Percentiles rank a stretch among this genome's conserved stretches.
Conservation (phyloP, 2,113 vertebrate genomes). For the Kryptolebias marmoratus region DNA sequence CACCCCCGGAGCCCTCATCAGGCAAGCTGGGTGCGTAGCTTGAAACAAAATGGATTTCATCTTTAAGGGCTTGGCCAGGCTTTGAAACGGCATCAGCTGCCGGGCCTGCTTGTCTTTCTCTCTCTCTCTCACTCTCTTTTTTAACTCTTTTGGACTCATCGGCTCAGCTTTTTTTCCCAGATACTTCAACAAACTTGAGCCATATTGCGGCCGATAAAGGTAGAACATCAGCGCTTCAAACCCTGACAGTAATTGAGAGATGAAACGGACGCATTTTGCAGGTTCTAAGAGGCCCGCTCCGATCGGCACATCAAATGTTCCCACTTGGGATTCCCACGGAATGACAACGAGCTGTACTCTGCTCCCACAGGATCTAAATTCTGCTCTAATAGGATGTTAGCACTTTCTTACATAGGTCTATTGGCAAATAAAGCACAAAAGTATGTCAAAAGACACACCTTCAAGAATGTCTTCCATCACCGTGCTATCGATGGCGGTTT, state of each 20-base stretch:
- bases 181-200: conserved; percentile 92
- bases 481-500: not conserved
- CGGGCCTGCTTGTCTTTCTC: conserved; percentile 66
- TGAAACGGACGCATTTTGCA: conserved; percentile 77
- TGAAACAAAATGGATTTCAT: conserved; percentile 99
- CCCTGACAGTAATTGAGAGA: conserved; percentile 92
- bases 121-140: conserved; percentile 50
- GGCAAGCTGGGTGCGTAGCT: conserved; percentile 88
- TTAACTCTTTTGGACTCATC: conserved; percentile 80
- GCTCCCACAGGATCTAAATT: conserved; percentile 58
- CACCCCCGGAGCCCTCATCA: conserved; percentile 91
- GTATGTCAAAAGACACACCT: conserved; percentile 48
- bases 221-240: conserved; percentile 91
- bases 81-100: conserved; percentile 95
- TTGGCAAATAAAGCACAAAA: conserved; percentile 68
- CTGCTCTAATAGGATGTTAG: conserved; percentile 61
- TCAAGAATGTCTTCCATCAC: conserved; percentile 16
- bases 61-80: conserved; percentile 89
- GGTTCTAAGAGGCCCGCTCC: conserved; percentile 70
- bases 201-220: conserved; percentile 96
- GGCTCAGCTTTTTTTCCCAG: conserved; percentile 82
- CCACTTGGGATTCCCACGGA: conserved; percentile 62
- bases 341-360: conserved; percentile 45
- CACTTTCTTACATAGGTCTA: conserved; percentile 54
- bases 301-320: conserved; percentile 66